Conservation (phyloP, 2,888 invertebrate genomes). For the Amphipoea lucens region DNA sequence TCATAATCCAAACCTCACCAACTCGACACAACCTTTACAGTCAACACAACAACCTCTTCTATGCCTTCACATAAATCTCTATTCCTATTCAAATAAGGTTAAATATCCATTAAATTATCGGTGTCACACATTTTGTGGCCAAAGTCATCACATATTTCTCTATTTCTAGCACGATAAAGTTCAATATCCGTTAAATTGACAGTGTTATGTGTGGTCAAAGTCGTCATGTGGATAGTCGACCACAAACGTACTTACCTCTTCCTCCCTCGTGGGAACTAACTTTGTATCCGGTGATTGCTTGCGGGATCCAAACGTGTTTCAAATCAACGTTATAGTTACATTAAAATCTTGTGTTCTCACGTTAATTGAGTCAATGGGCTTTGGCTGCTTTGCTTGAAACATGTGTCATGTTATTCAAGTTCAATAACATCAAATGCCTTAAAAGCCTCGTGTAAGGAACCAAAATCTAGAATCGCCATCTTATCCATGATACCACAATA, state of each 20-base stretch:
- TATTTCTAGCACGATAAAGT: slow-evolving; percentile 19
- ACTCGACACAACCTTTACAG: slow-evolving; percentile 14
- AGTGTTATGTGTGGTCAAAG: slow-evolving; percentile 56
- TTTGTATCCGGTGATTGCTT: slow-evolving; percentile 56
- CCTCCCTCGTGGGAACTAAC: slow-evolving; percentile 62
- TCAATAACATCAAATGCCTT: not conserved
- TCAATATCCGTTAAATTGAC: slow-evolving; percentile 13
- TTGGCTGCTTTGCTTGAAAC: not conserved
- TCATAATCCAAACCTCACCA: slow-evolving; percentile 28
- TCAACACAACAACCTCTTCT: not conserved
- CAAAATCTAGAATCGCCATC: too few species aligned
- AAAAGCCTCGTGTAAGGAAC: too few species aligned
- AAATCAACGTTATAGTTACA: slow-evolving; percentile 11
- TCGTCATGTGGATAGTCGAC: slow-evolving; percentile 52
- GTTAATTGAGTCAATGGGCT: not conserved
- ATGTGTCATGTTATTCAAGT: too few species aligned
- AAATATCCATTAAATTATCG: slow-evolving; percentile 5
- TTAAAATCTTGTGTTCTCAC: slow-evolving; percentile 2
- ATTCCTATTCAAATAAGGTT: slow-evolving; percentile 15
- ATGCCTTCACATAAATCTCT: slow-evolving; percentile 1
- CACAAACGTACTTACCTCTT: slow-evolving; percentile 54
- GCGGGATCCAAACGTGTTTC: slow-evolving; percentile 37
- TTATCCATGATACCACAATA: too few species aligned
- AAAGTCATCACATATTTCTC: slow-evolving; percentile 46
- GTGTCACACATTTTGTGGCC: slow-evolving; percentile 53